Base-by-base conservation (phyloP, 2,797 vertebrate genomes). In the Hapalemur alaotrensis region DNA sequence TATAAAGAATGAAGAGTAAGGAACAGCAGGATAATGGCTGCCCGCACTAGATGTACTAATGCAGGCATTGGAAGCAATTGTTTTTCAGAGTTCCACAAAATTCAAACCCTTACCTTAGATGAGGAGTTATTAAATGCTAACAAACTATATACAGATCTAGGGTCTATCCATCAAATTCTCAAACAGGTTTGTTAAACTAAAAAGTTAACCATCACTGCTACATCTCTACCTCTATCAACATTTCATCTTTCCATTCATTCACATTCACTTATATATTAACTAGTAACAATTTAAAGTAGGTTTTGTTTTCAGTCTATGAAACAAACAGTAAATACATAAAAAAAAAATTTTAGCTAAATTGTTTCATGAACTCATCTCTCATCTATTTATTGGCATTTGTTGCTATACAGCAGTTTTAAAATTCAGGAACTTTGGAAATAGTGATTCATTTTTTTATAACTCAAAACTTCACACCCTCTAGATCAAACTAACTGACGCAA, bases 401-500 rank as follows among this genome's bases (percentile, higher is more conserved):
- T 38, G 6, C 43, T 80, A 91, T 20, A 67, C 0, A 43, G 28
- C 4, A 70, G 23, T 46, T 73, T 93, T 89, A 93, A 81, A 61
- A 79, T 63, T 35, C 28, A 72, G 22, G 12, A 59, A 72, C 22
- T 73, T 41, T 50, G 35, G 70, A 88, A 89, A 93, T 0, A 83
- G 22, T 84, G 30, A 83, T 52, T 35, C 57, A 59, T 57, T 41
- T 83, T 83, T 88, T 75, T 30, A 50, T 13, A 91, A 1, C n/a
- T 76, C 43, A 48, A 94, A 94, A 85, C 48, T 89, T 81, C 67
- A 95, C 30, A 84, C 48, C 46, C 35, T 78, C 25, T 73, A 72
- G n/a, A 32, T 70, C 5, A 82, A 61, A 95, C 8, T 48, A 82
- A 57, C 28, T 85, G 32, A 82, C 76, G 69, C 25, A 48, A 50